These are phyloP conservation scores for Microctenopoma stevenorrisi DNA, from an alignment of 2,797 vertebrate species.

Conservation along the genomic window DNA sequence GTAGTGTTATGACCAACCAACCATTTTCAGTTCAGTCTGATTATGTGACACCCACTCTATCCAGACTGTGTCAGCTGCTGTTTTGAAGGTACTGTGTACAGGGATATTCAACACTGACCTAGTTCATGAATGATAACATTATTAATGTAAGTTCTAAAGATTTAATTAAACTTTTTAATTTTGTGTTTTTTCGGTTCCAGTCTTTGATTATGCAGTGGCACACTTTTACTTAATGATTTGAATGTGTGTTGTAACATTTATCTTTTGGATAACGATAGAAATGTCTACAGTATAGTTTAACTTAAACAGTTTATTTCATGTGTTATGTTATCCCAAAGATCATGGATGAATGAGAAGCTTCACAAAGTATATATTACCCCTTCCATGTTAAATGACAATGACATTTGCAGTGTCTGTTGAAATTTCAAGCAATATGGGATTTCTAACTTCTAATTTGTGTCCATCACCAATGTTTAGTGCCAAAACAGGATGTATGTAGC, in stretches of 20 bases:
- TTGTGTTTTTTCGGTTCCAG: background rate
- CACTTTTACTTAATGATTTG: background rate
- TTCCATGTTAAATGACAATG: no score
- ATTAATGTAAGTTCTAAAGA: background rate
- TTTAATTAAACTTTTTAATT: background rate
- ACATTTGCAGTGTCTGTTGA: no score
- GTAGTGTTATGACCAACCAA: background rate
- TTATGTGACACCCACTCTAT: slow-evolving; percentile 16
- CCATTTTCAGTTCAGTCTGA: background rate
- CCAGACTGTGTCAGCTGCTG: slow-evolving; percentile 14
- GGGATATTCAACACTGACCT: slow-evolving; percentile 16
- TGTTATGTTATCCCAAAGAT: no score
- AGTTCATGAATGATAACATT: background rate
- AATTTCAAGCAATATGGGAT: no score
- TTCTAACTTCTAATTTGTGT: no score
- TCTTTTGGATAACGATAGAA: background rate
- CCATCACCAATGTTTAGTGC: no score
- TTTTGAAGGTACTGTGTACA: slow-evolving; percentile 4
- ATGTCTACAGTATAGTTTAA: no score
- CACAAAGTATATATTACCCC: no score
- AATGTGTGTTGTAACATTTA: background rate
- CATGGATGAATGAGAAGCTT: no score
- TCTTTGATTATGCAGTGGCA: background rate
- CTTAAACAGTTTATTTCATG: no score
- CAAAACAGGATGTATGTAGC: no score